These are phyloP conservation scores for Elaeidobius kamerunicus DNA, from an alignment of 2,888 invertebrate genomes.

Conservation along the genomic window DNA sequence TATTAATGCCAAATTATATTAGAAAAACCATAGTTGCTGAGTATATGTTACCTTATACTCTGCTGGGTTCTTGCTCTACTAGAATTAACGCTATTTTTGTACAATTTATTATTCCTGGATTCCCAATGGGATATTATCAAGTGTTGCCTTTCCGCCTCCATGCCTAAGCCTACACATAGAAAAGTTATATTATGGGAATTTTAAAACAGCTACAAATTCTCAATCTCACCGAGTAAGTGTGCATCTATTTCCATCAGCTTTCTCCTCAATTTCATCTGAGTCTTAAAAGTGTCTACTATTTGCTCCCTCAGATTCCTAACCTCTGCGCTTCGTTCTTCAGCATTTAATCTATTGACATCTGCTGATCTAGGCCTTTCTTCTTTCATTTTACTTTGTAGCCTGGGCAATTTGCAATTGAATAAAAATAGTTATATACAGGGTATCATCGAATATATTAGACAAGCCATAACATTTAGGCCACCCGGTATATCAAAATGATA, in stretches of 20 bases:
- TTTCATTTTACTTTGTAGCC: conserved; percentile 77
- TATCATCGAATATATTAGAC: too few species aligned
- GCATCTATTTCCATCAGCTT: conserved; percentile 90
- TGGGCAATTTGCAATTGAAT: conserved; percentile 34
- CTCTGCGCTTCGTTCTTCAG: conserved; percentile 43
- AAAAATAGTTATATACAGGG: too few species aligned
- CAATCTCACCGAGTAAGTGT: conserved; percentile 62
- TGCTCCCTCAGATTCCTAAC: conserved; percentile 74
- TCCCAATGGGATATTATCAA: conserved; percentile 89
- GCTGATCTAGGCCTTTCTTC: conserved; percentile 60
- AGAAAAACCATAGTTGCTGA: not conserved
- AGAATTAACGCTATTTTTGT: conserved; percentile 57
- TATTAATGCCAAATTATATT: not conserved
- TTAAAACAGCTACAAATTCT: too few species aligned
- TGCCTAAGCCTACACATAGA: conserved; percentile 62
- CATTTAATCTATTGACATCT: conserved; percentile 43
- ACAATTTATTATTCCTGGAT: conserved; percentile 73
- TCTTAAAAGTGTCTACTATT: conserved; percentile 85
- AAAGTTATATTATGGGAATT: too few species aligned
- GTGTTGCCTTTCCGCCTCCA: conserved; percentile 87
- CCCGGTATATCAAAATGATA: too few species aligned
- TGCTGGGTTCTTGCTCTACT: conserved; percentile 61
- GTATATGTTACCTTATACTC: conserved; percentile 52
- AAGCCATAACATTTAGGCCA: too few species aligned
- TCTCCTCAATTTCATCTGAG: conserved; percentile 86